Conservation (phyloP, 1,140 invertebrate genomes). For the Drosophila tsacasi region DNA sequence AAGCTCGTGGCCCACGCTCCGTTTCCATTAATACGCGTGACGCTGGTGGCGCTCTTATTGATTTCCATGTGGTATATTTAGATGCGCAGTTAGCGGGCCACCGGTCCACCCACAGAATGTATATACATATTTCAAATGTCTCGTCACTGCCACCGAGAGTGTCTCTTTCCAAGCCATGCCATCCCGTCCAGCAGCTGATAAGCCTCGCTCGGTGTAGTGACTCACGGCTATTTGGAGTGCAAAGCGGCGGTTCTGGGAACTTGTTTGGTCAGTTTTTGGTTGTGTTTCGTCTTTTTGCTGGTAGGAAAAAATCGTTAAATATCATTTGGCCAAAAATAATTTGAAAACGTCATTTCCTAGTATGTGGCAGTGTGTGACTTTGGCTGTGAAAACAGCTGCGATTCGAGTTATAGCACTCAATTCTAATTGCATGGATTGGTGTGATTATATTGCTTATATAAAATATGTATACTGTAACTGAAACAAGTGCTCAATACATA, state of each 20-base stretch:
- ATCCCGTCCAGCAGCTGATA: conserved; percentile 56
- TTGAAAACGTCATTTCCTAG: conserved; percentile 78
- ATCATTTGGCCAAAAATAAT: conserved; percentile 77
- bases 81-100: conserved; percentile 66
- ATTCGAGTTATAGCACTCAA: background rate
- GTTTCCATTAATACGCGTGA: conserved; percentile 69
- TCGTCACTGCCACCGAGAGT: conserved; percentile 2
- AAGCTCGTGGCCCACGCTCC: conserved; percentile 52
- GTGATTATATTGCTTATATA: background rate
- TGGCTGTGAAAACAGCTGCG: conserved; percentile 1
- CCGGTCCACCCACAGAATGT: conserved; percentile 21
- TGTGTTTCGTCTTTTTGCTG: conserved; percentile 27
- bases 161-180: conserved; percentile 1
- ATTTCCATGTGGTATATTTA: conserved; percentile 74
- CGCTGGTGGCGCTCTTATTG: conserved; percentile 60
- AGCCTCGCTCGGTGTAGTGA: conserved; percentile 47
- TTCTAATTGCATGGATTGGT: background rate
- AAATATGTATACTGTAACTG: background rate
- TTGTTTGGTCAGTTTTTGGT: conserved; percentile 70
- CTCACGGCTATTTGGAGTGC: conserved; percentile 58
- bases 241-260: conserved; percentile 46
- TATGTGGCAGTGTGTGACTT: conserved; percentile 19
- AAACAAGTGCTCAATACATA: background rate
- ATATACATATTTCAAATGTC: conserved; percentile 38
- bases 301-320: conserved; percentile 64